These are phyloP conservation scores for Grantiella picta DNA, from an alignment of 2,113 vertebrate genomes.

Conservation along the genomic window DNA sequence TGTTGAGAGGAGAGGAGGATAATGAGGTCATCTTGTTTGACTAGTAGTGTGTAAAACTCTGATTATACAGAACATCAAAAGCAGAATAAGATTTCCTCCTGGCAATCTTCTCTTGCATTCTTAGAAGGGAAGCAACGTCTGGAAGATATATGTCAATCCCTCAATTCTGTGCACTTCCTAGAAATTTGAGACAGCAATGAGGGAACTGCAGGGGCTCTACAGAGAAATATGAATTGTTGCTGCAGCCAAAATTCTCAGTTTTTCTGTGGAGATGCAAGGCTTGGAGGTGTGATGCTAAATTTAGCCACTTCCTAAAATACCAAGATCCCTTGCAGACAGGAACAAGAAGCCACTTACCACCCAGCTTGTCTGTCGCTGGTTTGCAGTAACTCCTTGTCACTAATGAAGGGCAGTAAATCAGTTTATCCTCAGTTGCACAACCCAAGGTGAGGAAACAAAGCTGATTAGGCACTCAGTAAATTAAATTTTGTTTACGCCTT, in stretches of 20 bases:
- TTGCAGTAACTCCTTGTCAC: not conserved
- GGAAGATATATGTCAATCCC: not conserved
- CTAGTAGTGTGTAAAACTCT: not conserved
- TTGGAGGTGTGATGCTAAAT: not conserved
- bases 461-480: conserved; percentile 50
- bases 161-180: not conserved
- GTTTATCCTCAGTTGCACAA: conserved; percentile 34
- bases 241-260: not conserved
- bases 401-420: conserved; percentile 7
- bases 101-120: not conserved
- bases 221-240: not conserved
- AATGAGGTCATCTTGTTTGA: not conserved
- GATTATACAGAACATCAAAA: not conserved
- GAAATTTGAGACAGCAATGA: not conserved
- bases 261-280: not conserved
- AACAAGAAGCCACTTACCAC: not conserved
- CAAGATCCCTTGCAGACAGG: not conserved
- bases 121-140: not conserved
- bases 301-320: not conserved
- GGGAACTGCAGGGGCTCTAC: not conserved
- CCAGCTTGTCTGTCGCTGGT: not conserved
- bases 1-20: not conserved
- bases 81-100: not conserved
- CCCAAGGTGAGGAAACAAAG: conserved; percentile 43
- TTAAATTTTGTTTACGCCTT: conserved; percentile 41